A percentile compares a stretch with the other conserved stretches of the same genome.
These are phyloP conservation scores for Henricia sp. DNA, from an alignment of 53 echinoderm and acorn worm species.

Conservation along the genomic window DNA sequence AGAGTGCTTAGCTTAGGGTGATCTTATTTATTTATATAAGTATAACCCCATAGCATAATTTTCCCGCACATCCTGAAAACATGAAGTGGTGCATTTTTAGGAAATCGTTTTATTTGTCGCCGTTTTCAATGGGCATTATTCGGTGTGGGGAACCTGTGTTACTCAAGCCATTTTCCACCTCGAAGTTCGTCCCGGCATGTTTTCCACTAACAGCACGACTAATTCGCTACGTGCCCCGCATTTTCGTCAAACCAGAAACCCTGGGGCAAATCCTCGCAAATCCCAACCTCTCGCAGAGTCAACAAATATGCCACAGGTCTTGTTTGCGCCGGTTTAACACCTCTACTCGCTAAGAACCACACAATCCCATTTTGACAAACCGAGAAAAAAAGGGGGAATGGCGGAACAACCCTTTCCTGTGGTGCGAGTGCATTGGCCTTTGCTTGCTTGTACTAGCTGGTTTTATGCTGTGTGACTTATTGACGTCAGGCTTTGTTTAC, in stretches of 20 bases:
- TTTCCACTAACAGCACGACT: too few relatives aligned
- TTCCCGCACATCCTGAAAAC: too few relatives aligned
- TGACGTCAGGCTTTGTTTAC: neutral
- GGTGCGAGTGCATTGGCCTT: neutral
- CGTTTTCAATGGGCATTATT: neutral
- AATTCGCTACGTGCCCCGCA: too few relatives aligned
- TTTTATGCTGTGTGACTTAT: neutral
- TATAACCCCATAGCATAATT: too few relatives aligned
- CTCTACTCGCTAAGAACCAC: neutral
- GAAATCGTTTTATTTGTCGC: neutral
- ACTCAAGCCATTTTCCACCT: too few relatives aligned
- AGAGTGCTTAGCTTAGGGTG: too few relatives aligned
- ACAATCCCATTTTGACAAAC: neutral
- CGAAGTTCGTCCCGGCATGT: too few relatives aligned
- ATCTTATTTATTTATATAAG: too few relatives aligned
- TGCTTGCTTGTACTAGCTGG: neutral
- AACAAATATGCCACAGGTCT: conserved; percentile 37
- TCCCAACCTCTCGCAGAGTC: conserved; percentile 15
- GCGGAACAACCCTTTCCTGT: neutral
- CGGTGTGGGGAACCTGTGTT: too few relatives aligned
- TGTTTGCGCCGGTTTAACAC: conserved; percentile 11
- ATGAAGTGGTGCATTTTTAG: neutral
- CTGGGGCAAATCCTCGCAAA: conserved; percentile 27
- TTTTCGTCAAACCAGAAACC: conserved; percentile 6
- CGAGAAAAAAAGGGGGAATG: neutral